Base-by-base conservation (phyloP, 2,888 invertebrate species). In the Serripes groenlandicus region DNA sequence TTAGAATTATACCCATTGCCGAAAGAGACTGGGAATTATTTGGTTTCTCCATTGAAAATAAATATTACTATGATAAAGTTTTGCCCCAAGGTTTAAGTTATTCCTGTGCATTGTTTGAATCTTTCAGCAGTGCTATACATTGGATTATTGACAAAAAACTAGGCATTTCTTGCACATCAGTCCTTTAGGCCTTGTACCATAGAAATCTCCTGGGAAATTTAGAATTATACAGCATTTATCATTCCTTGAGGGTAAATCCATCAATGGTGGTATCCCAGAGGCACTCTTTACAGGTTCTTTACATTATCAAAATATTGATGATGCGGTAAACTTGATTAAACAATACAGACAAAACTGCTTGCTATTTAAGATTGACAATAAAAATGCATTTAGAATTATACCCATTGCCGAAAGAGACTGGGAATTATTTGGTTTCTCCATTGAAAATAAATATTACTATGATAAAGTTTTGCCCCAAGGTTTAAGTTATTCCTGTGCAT, bases 221-320 rank as follows among this genome's bases (percentile, higher is more conserved):
- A 21, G 86, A 21, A 49, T 86, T 0, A 84, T 83, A 9, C 86
- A 86, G n/a, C 83, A 86, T 73, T 60, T 81, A 11, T 79, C 77
- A n/a, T 77, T 42, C 52, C 81, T 77, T 26, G 23, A 64, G n/a
- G 76, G 73, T 15, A 15, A 11, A 0, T 87, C 79, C 5, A 58
- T 87, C 9, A 84, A 84, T 62, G 82, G 82, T 52, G 70, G 28
- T 42, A 84, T 87, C 23, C 69, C 60, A 7, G 64, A 66, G 0
- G 15, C 3, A 0, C 23, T 78, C 15, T 26, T 49, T 9, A 26
- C 75, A n/a, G n/a, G n/a, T n/a, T n/a, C n/a, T n/a, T 81, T 86
- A 0, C 23, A 32, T 5, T 83, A 79, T 74, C 52, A 76, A 3
- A 37, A 73, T 23, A 58, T 86, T 78, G 76, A 81, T 26, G 66